A percentile compares a stretch with the other conserved stretches of the same genome.
phyloP scores from a whole-genome alignment of 1,140 invertebrate genomes.

The Diachasma alloeum region DNA sequence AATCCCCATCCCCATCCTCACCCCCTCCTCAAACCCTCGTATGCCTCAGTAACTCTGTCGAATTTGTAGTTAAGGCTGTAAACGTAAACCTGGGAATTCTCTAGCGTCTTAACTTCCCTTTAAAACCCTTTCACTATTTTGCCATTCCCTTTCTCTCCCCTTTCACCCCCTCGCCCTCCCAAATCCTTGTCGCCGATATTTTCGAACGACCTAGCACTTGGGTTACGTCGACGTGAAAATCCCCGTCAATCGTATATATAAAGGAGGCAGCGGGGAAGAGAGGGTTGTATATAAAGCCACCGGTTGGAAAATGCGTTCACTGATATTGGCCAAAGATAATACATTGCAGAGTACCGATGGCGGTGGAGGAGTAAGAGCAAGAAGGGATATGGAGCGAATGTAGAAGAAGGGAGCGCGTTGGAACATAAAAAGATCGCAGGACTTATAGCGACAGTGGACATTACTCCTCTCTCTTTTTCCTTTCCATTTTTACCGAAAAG shows the following conservation, averaged over 20 bases:
- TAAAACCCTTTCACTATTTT: constrained; percentile 9
- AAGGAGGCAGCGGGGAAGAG: background rate
- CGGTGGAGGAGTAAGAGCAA: background rate
- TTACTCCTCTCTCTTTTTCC: constrained; percentile 3
- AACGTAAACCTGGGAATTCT: constrained; percentile 65
- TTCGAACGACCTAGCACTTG: background rate
- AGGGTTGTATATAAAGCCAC: background rate
- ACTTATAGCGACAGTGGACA: constrained; percentile 48
- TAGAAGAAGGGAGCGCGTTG: constrained; percentile 52
- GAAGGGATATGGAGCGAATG: background rate
- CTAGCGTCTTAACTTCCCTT: constrained; percentile 11
- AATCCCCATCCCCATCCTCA: background rate
- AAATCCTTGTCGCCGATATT: background rate
- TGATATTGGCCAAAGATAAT: background rate
- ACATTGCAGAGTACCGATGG: background rate
- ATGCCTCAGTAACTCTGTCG: constrained; percentile 63
- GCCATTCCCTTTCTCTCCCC: constrained; percentile 1
- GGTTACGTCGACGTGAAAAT: background rate
- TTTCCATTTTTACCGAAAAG: background rate
- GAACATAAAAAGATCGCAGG: constrained; percentile 63
- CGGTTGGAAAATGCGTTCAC: background rate
- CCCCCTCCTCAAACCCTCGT: constrained; percentile 45
- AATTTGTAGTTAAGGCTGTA: constrained; percentile 65
- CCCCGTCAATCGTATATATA: background rate
- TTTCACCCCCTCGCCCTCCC: too few relatives aligned